phyloP scores from a whole-genome alignment of 2,888 invertebrate species.

The Aleiodes testaceus region DNA sequence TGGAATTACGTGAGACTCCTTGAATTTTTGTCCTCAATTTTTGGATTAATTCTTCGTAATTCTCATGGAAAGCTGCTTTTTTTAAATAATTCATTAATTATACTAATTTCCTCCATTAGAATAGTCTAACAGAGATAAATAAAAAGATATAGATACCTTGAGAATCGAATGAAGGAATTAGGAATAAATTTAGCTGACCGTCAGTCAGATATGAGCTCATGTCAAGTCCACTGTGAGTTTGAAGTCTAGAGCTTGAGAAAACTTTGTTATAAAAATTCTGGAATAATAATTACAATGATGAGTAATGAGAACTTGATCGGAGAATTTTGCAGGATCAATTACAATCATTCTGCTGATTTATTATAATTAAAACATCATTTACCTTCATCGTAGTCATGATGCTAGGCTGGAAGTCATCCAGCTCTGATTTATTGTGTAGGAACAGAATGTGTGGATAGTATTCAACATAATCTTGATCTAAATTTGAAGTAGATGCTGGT shows the following conservation, averaged over 20 bases:
- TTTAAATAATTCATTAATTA: constrained; percentile 10
- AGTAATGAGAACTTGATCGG: constrained; percentile 54
- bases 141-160: constrained; percentile 64
- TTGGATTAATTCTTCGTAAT: constrained; percentile 76
- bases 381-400: constrained; percentile 78
- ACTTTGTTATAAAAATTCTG: constrained; percentile 74
- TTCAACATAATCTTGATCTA: constrained; percentile 81
- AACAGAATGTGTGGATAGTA: constrained; percentile 89
- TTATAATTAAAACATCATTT: constrained; percentile 48
- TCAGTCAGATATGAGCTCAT: constrained; percentile 77
- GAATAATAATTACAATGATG: constrained; percentile 52
- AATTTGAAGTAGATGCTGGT: constrained; percentile 80
- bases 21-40: constrained; percentile 82
- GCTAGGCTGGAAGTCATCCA: constrained; percentile 82
- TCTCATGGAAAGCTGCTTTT: constrained; percentile 57
- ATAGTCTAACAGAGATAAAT: background rate
- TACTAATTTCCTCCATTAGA: background rate
- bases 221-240: constrained; percentile 81
- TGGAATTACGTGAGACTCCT: constrained; percentile 80
- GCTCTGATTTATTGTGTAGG: constrained; percentile 85
- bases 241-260: constrained; percentile 80
- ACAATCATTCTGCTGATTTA: constrained; percentile 4
- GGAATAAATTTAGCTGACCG: constrained; percentile 80
- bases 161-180: constrained; percentile 78
- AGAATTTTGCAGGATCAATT: constrained; percentile 28